These are phyloP conservation scores for Ceratoteleas bidentatus DNA, from an alignment of 1,140 invertebrate species.

Conservation along the genomic window DNA sequence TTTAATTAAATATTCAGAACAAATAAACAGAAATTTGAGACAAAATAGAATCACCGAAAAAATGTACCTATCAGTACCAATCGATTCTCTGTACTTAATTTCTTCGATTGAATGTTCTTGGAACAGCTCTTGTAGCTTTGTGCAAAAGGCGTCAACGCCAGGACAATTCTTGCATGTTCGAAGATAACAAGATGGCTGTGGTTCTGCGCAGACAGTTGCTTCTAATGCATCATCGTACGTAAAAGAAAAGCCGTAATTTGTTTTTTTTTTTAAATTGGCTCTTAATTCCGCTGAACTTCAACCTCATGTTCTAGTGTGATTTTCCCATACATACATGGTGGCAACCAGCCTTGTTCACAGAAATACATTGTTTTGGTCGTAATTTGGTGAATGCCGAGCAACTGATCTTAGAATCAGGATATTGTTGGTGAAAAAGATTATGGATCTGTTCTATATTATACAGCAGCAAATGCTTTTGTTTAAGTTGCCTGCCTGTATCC, in stretches of 20 bases:
- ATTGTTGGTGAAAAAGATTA: constrained; percentile 49
- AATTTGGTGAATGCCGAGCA: constrained; percentile 16
- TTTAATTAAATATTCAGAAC: constrained; percentile 1
- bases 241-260: background rate
- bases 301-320: constrained; percentile 5
- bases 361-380: constrained; percentile 21
- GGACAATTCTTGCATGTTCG: constrained; percentile 8
- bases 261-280: background rate
- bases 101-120: background rate
- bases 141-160: background rate
- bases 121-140: constrained; percentile 6
- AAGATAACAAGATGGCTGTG: background rate
- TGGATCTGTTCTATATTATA: constrained; percentile 63
- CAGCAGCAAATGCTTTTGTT: constrained; percentile 64
- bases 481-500: constrained; percentile 26
- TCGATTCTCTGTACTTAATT: constrained; percentile 11
- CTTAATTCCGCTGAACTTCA: background rate
- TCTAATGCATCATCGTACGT: background rate
- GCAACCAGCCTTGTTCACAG: constrained; percentile 7
- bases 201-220: background rate
- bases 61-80: constrained; percentile 14
- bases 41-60: constrained; percentile 9
- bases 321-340: constrained; percentile 17
- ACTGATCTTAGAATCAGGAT: constrained; percentile 49
- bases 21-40: constrained; percentile 3